A percentile compares a stretch with the other conserved stretches of the same genome.
phyloP scores from a whole-genome alignment of 2,888 invertebrate species.

The Cybosia mesomella region DNA sequence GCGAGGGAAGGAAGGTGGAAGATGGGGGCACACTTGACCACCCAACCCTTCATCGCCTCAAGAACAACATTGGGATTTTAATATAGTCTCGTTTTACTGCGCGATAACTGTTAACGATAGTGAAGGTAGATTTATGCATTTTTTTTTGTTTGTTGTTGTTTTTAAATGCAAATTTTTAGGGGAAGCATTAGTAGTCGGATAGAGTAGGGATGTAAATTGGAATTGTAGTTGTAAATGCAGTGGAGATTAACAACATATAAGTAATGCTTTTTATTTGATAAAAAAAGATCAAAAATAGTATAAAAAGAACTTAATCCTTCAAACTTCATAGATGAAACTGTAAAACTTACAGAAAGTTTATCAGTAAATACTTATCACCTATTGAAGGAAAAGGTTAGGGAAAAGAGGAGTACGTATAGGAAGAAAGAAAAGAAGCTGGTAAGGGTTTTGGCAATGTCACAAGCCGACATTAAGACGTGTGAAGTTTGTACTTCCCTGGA shows the following conservation, averaged over 20 bases:
- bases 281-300: too few relatives aligned
- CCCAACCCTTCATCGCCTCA: constrained; percentile 74
- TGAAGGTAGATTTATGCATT: constrained; percentile 18
- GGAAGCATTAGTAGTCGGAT: background rate
- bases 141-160: constrained; percentile 15
- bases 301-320: too few relatives aligned
- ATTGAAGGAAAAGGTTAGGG: too few relatives aligned
- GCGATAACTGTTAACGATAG: constrained; percentile 50
- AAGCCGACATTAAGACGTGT: background rate
- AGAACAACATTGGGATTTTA: constrained; percentile 75
- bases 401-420: too few relatives aligned
- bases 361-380: too few relatives aligned
- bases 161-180: constrained; percentile 6
- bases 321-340: background rate
- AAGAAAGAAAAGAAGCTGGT: too few relatives aligned
- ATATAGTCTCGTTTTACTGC: constrained; percentile 56
- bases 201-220: too few relatives aligned
- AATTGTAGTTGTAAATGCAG: background rate
- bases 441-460: background rate
- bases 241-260: too few relatives aligned
- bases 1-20: constrained; percentile 51
- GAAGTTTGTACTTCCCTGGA: background rate
- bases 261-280: too few relatives aligned
- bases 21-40: constrained; percentile 65
- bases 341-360: background rate